A percentile compares a stretch with the other conserved stretches of the same genome.
Evolutionary conservation across 2,113 vertebrate species (phyloP).

Genomic region (Uropsilus gracilis): DNA sequence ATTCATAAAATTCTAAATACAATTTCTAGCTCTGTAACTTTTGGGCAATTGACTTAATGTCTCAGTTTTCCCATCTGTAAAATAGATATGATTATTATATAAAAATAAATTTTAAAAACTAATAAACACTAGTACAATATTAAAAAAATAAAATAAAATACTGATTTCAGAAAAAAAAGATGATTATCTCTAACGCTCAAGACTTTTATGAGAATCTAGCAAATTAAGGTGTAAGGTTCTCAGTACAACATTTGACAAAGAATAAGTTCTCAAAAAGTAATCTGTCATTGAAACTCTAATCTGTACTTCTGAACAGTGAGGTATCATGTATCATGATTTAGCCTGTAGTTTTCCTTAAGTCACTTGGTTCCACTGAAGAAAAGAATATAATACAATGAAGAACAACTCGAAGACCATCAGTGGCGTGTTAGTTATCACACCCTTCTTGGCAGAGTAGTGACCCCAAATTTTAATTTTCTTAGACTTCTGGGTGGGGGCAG

Average conservation of each 20-base stretch:
- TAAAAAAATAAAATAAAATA: too few species aligned
- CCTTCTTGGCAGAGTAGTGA: not conserved
- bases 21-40: not conserved
- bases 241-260: not conserved
- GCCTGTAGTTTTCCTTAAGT: not conserved
- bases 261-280: not conserved
- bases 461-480: not conserved
- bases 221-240: not conserved
- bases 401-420: not conserved
- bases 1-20: not conserved
- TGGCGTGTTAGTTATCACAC: not conserved
- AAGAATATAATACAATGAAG: not conserved
- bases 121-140: too few species aligned
- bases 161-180: too few species aligned
- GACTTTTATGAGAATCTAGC: not conserved
- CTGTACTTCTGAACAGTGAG: not conserved
- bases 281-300: not conserved
- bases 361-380: not conserved
- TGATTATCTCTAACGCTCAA: not conserved
- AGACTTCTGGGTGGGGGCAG: not conserved
- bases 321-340: not conserved
- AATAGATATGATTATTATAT: not conserved
- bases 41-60: not conserved
- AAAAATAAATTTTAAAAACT: too few species aligned
- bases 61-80: slow-evolving; percentile 22